These are phyloP conservation scores for Ethmia dodecea DNA, from an alignment of 2,888 invertebrate species.

Conservation along the genomic window DNA sequence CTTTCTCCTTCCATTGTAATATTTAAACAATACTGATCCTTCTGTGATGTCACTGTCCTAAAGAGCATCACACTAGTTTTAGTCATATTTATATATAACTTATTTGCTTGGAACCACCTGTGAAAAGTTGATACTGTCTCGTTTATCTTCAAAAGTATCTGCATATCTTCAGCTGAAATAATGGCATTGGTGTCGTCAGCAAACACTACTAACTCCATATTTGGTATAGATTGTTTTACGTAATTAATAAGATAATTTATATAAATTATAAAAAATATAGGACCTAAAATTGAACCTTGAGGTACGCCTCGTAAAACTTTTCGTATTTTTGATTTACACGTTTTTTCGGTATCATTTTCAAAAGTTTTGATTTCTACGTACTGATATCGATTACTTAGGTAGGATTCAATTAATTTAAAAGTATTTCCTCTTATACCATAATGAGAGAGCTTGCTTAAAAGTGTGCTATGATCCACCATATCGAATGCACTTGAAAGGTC, in stretches of 20 bases:
- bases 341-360: not conserved
- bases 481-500: too few species aligned
- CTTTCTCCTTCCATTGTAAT: too few species aligned
- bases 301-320: not conserved
- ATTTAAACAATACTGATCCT: too few species aligned
- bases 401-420: not conserved
- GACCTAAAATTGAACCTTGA: not conserved
- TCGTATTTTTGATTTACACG: not conserved
- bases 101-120: too few species aligned
- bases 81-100: too few species aligned
- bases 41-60: too few species aligned
- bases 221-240: not conserved
- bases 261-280: not conserved
- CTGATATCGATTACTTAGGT: slow-evolving; percentile 1
- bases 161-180: not conserved
- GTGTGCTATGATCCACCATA: too few species aligned
- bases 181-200: slow-evolving; percentile 8
- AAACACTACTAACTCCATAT: not conserved
- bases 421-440: not conserved
- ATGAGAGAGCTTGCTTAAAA: too few species aligned
- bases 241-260: slow-evolving; percentile 1
- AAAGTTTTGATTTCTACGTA: not conserved
- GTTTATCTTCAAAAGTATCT: too few species aligned
- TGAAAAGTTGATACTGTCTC: too few species aligned
- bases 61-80: too few species aligned